Conservation (phyloP, 2,113 vertebrate species). For the Lepus europaeus region DNA sequence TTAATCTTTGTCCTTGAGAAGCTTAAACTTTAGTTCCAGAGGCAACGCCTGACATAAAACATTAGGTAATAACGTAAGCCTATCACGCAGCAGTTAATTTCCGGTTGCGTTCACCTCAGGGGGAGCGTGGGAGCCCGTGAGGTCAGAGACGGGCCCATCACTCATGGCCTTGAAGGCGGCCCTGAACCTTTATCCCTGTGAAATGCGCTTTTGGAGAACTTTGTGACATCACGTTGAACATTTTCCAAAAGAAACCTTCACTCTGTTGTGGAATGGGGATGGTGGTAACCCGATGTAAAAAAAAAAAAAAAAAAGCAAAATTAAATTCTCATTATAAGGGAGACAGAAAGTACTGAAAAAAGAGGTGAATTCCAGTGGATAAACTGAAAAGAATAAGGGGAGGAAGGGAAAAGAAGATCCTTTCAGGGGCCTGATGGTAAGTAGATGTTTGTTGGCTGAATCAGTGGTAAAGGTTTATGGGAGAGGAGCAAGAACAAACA, state of each 20-base stretch:
- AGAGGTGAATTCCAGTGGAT: not conserved
- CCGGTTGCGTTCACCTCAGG: not conserved
- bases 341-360: not conserved
- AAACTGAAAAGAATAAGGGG: not conserved
- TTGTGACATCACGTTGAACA: not conserved
- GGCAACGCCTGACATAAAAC: not conserved
- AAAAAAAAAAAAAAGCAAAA: conserved; percentile 10
- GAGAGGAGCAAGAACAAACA: conserved; percentile 14
- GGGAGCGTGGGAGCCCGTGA: not conserved
- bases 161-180: not conserved
- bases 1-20: conserved; percentile 38
- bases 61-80: not conserved
- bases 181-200: not conserved
- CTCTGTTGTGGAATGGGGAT: not conserved
- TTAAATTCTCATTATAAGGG: not conserved
- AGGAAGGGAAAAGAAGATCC: not conserved
- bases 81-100: not conserved
- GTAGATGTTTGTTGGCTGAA: not conserved
- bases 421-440: not conserved
- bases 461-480: not conserved
- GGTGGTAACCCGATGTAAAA: not conserved
- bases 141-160: not conserved
- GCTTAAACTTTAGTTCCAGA: not conserved
- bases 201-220: not conserved
- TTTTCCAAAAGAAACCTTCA: conserved; percentile 3